phyloP scores from a whole-genome alignment of 2,113 vertebrate species.

The Neoarius graeffei region DNA sequence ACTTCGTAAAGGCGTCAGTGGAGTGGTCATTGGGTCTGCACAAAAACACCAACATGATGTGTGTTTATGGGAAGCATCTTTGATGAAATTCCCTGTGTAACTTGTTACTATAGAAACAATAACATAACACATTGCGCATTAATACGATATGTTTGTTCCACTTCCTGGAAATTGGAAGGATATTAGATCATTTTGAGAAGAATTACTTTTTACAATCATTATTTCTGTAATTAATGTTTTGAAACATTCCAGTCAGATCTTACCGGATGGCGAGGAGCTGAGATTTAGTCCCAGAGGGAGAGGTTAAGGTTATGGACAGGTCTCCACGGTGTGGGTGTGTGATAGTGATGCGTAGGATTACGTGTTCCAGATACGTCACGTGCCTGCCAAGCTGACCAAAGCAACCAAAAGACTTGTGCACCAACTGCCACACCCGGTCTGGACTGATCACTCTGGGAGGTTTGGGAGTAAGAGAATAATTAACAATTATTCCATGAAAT shows the following conservation, averaged over 20 bases:
- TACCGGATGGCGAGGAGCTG: slow-evolving; percentile 92
- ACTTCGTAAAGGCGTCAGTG: slow-evolving; percentile 89
- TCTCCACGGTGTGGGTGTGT: slow-evolving; percentile 86
- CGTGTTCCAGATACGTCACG: slow-evolving; percentile 89
- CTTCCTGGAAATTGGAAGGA: not conserved
- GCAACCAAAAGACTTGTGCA: slow-evolving; percentile 84
- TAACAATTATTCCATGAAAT: too few relatives aligned
- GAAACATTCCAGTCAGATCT: not conserved
- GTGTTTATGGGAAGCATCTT: not conserved
- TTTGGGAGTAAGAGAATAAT: not conserved
- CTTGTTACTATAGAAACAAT: not conserved
- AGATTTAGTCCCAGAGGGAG: slow-evolving; percentile 92
- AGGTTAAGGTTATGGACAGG: slow-evolving; percentile 89
- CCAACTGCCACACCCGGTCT: slow-evolving; percentile 78
- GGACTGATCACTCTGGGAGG: slow-evolving; percentile 80
- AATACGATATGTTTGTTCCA: not conserved
- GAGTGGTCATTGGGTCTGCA: slow-evolving; percentile 89
- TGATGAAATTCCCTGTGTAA: not conserved
- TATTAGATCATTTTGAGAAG: not conserved
- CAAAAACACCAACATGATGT: slow-evolving; percentile 31
- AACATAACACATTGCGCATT: not conserved
- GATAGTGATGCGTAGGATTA: slow-evolving; percentile 84
- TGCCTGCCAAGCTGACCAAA: slow-evolving; percentile 75
- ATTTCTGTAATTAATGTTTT: not conserved
- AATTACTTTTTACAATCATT: not conserved